phyloP scores from a whole-genome alignment of 2,888 invertebrate genomes.

The Drosophila demipolita region DNA sequence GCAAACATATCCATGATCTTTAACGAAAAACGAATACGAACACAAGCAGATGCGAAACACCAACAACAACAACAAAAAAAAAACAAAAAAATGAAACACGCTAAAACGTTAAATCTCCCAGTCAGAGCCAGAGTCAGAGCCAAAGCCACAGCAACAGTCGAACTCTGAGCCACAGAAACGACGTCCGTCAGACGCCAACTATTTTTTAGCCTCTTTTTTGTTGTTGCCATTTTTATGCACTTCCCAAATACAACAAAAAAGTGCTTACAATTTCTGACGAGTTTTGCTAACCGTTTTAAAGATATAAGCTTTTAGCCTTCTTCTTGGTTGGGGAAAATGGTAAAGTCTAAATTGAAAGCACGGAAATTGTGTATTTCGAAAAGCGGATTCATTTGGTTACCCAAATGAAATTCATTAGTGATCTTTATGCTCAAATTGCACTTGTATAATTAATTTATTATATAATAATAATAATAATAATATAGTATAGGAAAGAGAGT shows the following conservation, averaged over 20 bases:
- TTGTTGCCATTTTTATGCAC: slow-evolving; percentile 12
- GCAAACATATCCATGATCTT: slow-evolving; percentile 79
- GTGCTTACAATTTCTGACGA: slow-evolving; percentile 15
- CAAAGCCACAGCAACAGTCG: slow-evolving; percentile 19
- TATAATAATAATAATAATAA: not conserved
- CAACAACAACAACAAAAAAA: slow-evolving; percentile 6
- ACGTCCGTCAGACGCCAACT: slow-evolving; percentile 56
- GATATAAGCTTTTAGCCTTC: not conserved
- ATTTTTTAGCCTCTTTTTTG: slow-evolving; percentile 15
- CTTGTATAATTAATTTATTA: not conserved
- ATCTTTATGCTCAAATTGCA: not conserved
- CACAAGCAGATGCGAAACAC: slow-evolving; percentile 38
- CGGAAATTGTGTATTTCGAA: not conserved
- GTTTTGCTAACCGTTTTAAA: slow-evolving; percentile 2
- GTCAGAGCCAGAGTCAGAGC: slow-evolving; percentile 10
- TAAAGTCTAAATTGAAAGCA: no score
- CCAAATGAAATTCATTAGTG: not conserved
- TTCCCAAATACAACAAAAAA: not conserved
- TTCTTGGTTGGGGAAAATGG: not conserved
- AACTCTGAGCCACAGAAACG: slow-evolving; percentile 19
- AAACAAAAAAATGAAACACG: slow-evolving; percentile 43
- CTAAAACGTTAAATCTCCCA: slow-evolving; percentile 44
- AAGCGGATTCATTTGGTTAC: not conserved
- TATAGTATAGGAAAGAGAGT: not conserved
- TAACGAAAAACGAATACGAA: slow-evolving; percentile 26